Conservation (phyloP, 2,888 invertebrate genomes). For the Melieria omissa region DNA sequence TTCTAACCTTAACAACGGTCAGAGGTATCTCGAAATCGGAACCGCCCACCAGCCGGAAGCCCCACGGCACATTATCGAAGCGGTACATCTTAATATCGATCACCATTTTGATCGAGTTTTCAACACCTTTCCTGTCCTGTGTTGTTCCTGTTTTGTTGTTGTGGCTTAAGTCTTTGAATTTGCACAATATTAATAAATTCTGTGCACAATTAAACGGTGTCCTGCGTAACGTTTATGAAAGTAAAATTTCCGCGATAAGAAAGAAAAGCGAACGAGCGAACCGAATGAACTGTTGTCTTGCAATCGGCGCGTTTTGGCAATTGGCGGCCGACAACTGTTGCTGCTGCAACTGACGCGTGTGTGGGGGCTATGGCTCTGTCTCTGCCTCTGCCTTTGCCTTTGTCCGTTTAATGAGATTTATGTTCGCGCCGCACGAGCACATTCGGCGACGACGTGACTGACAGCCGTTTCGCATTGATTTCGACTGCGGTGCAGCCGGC, state of each 20-base stretch:
- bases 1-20: slow-evolving; percentile 77
- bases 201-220: not conserved
- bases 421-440: slow-evolving; percentile 6
- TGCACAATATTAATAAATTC: slow-evolving; percentile 21
- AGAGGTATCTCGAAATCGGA: slow-evolving; percentile 79
- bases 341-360: not conserved
- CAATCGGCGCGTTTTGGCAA: not conserved
- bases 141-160: not conserved
- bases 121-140: slow-evolving; percentile 11
- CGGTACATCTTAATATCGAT: slow-evolving; percentile 74
- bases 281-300: too few relatives aligned
- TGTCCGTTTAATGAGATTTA: slow-evolving; percentile 23
- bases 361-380: slow-evolving; percentile 5
- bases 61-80: slow-evolving; percentile 77
- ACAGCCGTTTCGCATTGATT: slow-evolving; percentile 37
- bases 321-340: slow-evolving; percentile 17
- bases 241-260: not conserved
- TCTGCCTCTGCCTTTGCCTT: slow-evolving; percentile 16
- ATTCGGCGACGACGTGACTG: slow-evolving; percentile 39
- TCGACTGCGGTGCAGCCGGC: slow-evolving; percentile 13
- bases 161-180: not conserved
- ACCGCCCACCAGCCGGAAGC: slow-evolving; percentile 81
- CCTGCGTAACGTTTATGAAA: not conserved
- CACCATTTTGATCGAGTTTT: slow-evolving; percentile 70
- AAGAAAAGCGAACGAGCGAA: not conserved